A percentile compares a stretch with the other conserved stretches of the same genome.
These are phyloP conservation scores for Babyrousa celebensis DNA, from an alignment of 2,797 vertebrate species.

Conservation along the genomic window DNA sequence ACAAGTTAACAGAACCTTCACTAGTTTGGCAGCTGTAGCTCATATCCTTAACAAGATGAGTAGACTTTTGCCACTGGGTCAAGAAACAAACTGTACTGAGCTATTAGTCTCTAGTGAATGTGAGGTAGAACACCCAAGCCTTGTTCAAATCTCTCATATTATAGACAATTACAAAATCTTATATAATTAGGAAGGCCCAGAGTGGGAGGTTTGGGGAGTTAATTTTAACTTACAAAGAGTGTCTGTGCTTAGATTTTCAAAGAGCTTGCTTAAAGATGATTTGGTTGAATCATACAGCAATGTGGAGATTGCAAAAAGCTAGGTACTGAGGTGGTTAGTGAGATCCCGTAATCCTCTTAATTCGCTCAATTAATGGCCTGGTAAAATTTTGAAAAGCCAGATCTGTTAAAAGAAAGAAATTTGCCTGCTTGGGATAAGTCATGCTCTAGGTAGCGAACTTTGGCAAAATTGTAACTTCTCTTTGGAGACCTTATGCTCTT, in stretches of 20 bases:
- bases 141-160: neutral
- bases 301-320: neutral
- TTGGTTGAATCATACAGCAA: neutral
- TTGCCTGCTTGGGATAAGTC: neutral
- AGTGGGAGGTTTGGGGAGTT: neutral
- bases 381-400: neutral
- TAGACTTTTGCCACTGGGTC: neutral
- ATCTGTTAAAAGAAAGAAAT: neutral
- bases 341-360: neutral
- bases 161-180: neutral
- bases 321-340: neutral
- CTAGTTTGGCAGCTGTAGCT: neutral
- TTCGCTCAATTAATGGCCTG: conserved; percentile 15
- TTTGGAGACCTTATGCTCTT: neutral
- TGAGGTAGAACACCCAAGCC: neutral
- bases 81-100: neutral
- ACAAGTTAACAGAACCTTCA: neutral
- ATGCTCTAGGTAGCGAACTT: neutral
- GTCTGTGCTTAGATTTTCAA: neutral
- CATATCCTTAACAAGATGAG: neutral
- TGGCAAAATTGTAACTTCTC: conserved; percentile 23
- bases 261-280: neutral
- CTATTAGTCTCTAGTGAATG: neutral
- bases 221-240: conserved; percentile 1
- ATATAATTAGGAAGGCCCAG: neutral